Conservation (phyloP, 2,797 vertebrate species). For the Aldrovandia affinis region DNA sequence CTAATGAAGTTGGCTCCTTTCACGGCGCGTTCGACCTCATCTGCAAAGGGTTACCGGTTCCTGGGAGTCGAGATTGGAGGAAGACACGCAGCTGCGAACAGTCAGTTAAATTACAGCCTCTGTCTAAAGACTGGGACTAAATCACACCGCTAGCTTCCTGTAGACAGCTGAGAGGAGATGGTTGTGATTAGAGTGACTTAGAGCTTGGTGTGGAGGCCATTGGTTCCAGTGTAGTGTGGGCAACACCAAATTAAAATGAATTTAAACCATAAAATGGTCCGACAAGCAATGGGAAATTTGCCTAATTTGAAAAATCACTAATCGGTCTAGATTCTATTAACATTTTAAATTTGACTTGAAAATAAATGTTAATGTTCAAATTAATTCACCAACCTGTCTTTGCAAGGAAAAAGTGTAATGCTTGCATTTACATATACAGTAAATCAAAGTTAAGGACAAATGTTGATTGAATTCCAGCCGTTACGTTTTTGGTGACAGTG, state of each 20-base stretch:
- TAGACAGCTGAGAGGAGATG: constrained; percentile 43
- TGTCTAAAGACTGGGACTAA: constrained; percentile 44
- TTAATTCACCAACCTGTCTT: neutral
- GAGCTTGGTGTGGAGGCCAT: constrained; percentile 13
- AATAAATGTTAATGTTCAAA: too few relatives aligned
- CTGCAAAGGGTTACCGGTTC: constrained; percentile 34
- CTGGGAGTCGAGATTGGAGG: constrained; percentile 42
- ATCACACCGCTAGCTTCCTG: constrained; percentile 41
- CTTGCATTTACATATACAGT: neutral
- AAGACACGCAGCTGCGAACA: constrained; percentile 55
- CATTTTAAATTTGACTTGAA: too few relatives aligned
- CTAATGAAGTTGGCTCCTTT: constrained; percentile 34
- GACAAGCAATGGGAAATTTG: too few relatives aligned
- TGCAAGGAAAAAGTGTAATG: neutral
- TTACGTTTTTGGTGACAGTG: neutral
- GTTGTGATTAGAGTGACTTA: constrained; percentile 15
- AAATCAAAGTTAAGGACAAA: neutral
- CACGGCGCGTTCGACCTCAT: constrained; percentile 39
- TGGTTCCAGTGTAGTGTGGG: neutral
- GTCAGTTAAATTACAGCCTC: constrained; percentile 55
- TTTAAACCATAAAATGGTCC: too few relatives aligned
- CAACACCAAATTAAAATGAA: neutral
- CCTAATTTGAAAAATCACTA: too few relatives aligned
- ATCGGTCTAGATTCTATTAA: too few relatives aligned
- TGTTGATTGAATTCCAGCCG: neutral